phyloP scores from a whole-genome alignment of 1,140 invertebrate species.

The Bicyclus anynana region DNA sequence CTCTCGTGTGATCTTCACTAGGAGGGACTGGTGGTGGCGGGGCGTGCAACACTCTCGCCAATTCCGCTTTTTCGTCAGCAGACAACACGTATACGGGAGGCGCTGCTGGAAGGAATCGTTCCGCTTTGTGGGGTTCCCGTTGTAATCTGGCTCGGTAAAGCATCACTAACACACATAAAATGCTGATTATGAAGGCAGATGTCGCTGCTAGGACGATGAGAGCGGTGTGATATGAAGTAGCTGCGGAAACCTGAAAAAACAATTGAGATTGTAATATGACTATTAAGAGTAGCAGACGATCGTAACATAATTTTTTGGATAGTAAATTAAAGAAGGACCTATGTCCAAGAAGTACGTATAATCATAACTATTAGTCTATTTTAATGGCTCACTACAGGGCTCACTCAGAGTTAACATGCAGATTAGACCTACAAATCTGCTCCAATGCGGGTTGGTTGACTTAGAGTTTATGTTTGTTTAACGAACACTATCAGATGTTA shows the following conservation, averaged over 20 bases:
- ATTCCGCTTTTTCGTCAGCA: slow-evolving; percentile 73
- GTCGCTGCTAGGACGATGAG: slow-evolving; percentile 83
- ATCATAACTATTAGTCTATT: too few relatives aligned
- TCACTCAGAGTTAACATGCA: too few relatives aligned
- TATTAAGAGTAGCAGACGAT: too few relatives aligned
- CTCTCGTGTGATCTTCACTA: slow-evolving; percentile 52
- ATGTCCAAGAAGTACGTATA: too few relatives aligned
- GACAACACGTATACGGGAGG: slow-evolving; percentile 79
- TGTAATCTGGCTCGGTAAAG: slow-evolving; percentile 78
- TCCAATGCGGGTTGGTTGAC: too few relatives aligned
- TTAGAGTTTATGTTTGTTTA: too few relatives aligned
- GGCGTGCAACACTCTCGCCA: slow-evolving; percentile 57
- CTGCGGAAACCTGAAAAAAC: slow-evolving; percentile 74
- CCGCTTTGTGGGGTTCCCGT: slow-evolving; percentile 76
- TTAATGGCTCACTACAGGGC: too few relatives aligned
- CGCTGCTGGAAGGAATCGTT: slow-evolving; percentile 74
- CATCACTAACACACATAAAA: slow-evolving; percentile 82
- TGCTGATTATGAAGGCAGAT: slow-evolving; percentile 85
- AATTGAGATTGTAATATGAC: background rate
- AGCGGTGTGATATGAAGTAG: slow-evolving; percentile 84
- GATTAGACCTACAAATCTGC: too few relatives aligned
- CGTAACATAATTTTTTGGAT: too few relatives aligned
- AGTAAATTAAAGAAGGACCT: too few relatives aligned
- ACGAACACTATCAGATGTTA: too few relatives aligned
- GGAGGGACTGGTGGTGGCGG: slow-evolving; percentile 42